phyloP scores from a whole-genome alignment of 2,113 vertebrate genomes.

The Elaphurus davidianus region DNA sequence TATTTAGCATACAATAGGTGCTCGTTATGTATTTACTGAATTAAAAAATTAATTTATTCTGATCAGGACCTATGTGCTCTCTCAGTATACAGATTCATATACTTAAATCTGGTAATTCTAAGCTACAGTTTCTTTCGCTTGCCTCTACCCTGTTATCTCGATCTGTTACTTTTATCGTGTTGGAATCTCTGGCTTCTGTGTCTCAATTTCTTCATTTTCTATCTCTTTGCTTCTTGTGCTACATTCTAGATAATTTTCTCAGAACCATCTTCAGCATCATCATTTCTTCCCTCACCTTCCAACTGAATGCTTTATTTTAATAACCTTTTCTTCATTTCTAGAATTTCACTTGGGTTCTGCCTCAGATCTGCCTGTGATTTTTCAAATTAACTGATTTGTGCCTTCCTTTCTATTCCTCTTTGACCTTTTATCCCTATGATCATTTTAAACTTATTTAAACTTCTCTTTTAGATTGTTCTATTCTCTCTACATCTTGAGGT shows the following conservation, averaged over 20 bases:
- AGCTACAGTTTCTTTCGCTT: background rate
- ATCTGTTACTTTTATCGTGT: background rate
- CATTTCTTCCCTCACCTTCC: background rate
- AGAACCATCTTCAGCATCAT: background rate
- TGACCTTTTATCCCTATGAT: background rate
- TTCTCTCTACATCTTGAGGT: background rate
- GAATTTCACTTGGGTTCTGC: background rate
- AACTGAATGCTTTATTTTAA: background rate
- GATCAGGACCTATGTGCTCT: background rate
- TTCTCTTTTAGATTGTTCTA: background rate
- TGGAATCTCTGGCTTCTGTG: background rate
- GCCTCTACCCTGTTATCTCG: background rate
- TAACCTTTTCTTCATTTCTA: background rate
- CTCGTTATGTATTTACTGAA: background rate
- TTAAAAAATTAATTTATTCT: background rate
- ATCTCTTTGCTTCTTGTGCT: background rate
- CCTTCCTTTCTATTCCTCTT: background rate
- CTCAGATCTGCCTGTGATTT: background rate
- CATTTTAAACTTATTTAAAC: background rate
- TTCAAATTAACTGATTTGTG: background rate
- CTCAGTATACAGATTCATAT: background rate
- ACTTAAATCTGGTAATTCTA: background rate
- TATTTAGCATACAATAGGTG: background rate
- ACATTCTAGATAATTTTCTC: background rate
- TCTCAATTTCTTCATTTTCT: background rate